These are phyloP conservation scores for Pelochelys cantorii DNA, from an alignment of 2,797 vertebrate species.

Conservation along the genomic window DNA sequence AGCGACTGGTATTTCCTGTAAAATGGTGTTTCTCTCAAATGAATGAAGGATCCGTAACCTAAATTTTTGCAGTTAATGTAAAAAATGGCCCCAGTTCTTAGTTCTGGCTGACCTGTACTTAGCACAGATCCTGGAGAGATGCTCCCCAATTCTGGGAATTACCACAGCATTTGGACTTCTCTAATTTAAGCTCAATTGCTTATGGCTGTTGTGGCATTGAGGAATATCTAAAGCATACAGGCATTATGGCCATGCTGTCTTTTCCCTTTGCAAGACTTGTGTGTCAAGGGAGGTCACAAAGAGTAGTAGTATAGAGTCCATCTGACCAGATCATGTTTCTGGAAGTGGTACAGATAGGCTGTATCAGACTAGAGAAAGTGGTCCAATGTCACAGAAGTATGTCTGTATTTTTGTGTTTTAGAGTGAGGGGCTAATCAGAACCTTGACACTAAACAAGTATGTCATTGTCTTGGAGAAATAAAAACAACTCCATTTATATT, in stretches of 20 bases:
- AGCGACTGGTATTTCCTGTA: background rate
- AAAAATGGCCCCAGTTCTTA: background rate
- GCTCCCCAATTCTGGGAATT: background rate
- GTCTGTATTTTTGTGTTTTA: background rate
- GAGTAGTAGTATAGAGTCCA: background rate
- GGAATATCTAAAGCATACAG: background rate
- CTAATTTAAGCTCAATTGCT: background rate
- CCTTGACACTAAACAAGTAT: background rate
- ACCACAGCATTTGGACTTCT: background rate
- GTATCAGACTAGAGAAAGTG: background rate
- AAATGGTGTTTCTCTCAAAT: background rate
- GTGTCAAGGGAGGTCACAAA: background rate
- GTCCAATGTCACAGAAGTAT: background rate
- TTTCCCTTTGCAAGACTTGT: background rate
- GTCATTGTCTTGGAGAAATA: background rate
- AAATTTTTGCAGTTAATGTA: background rate
- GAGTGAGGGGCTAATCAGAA: background rate
- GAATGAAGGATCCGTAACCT: background rate
- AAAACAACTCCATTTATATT: background rate
- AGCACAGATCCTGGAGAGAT: background rate
- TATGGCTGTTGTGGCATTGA: background rate
- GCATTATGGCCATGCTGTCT: background rate
- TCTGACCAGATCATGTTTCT: background rate
- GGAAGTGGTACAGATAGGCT: background rate
- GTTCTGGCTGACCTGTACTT: background rate